These are phyloP conservation scores for Bombus superbus DNA, from an alignment of 1,140 invertebrate genomes.

Conservation along the genomic window DNA sequence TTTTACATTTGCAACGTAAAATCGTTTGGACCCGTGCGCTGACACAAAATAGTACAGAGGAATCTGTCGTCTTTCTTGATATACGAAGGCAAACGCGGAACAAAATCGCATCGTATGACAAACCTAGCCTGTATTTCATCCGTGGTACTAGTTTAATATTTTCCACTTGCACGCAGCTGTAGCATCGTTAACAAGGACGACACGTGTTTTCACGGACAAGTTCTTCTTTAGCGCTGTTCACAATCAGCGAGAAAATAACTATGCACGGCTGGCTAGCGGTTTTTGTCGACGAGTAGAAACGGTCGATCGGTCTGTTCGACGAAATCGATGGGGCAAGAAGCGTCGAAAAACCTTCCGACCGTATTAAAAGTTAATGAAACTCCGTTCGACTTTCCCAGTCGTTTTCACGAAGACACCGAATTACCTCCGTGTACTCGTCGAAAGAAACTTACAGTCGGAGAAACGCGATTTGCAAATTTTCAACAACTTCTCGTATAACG, in stretches of 20 bases:
- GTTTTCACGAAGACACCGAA: neutral
- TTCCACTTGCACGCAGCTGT: neutral
- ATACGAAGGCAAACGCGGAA: neutral
- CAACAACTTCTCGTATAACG: neutral
- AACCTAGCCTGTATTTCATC: neutral
- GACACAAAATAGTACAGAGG: neutral
- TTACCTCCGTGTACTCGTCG: neutral
- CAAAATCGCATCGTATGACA: neutral
- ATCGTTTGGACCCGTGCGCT: too few relatives aligned
- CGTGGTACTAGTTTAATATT: neutral
- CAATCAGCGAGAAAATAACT: constrained; percentile 13
- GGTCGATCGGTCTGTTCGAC: neutral
- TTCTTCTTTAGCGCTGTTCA: neutral
- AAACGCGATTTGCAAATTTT: neutral
- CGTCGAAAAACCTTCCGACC: neutral
- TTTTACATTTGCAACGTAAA: too few relatives aligned
- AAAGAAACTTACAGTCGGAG: neutral
- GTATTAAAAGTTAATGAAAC: constrained; percentile 10
- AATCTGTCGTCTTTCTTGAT: neutral
- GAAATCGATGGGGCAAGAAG: neutral
- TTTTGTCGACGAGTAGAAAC: constrained; percentile 2
- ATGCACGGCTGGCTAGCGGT: neutral
- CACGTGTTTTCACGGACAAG: neutral
- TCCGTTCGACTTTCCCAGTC: neutral
- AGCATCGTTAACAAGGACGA: constrained; percentile 10